Conservation (phyloP, 2,888 invertebrate genomes). For the Eledona agricola region DNA sequence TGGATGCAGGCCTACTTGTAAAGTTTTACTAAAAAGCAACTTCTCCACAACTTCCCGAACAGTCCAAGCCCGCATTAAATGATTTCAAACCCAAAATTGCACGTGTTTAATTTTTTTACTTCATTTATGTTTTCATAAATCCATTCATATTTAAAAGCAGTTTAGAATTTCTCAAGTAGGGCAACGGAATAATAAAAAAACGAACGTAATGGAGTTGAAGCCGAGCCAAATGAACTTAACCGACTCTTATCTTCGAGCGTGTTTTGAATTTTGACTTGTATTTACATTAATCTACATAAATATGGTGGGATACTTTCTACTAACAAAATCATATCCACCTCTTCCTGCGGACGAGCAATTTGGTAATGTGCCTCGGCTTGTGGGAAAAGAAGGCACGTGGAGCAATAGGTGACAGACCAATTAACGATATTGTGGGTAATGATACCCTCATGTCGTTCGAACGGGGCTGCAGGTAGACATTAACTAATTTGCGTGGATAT, state of each 20-base stretch:
- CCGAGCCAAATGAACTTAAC: slow-evolving; percentile 38
- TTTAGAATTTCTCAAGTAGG: slow-evolving; percentile 36
- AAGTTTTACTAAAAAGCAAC: too few species aligned
- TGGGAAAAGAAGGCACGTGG: not conserved
- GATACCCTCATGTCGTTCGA: slow-evolving; percentile 20
- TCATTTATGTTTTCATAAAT: slow-evolving; percentile 33
- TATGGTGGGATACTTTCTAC: slow-evolving; percentile 35
- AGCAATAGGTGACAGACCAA: slow-evolving; percentile 13
- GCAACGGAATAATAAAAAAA: slow-evolving; percentile 30
- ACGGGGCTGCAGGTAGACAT: slow-evolving; percentile 22
- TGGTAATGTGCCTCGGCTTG: slow-evolving; percentile 17
- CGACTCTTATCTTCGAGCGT: slow-evolving; percentile 37
- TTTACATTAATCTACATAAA: slow-evolving; percentile 44
- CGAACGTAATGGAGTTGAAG: slow-evolving; percentile 36
- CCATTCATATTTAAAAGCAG: slow-evolving; percentile 37
- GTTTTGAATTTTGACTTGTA: slow-evolving; percentile 40
- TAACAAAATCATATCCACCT: slow-evolving; percentile 28
- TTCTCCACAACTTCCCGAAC: too few species aligned
- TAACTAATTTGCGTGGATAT: too few species aligned
- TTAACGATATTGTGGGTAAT: slow-evolving; percentile 17
- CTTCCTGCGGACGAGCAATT: slow-evolving; percentile 15
- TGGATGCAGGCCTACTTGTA: too few species aligned
- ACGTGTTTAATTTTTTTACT: slow-evolving; percentile 23
- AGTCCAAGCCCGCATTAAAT: too few species aligned
- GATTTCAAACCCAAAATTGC: too few species aligned